Base-by-base conservation (phyloP, 1,140 invertebrate genomes). In the Berghia stephanieae region DNA sequence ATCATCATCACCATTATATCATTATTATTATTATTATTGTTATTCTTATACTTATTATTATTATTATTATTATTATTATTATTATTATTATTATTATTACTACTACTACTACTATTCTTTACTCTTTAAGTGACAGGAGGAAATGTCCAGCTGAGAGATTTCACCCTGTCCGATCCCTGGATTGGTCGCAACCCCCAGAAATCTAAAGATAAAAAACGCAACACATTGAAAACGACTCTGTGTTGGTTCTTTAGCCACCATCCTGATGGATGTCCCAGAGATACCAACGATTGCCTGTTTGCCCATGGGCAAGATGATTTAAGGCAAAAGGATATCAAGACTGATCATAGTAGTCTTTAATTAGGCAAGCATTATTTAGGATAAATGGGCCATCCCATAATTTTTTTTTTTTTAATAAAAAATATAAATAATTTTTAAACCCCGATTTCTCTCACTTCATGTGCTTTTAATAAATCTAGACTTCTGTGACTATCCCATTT, bases 181-280 rank as follows among this genome's bases (percentile, higher is more conserved):
- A 83, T 75, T 57, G 81, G 74, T 13, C 77, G 73, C 66, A 42
- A 63, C 31, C 55, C 52, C n/a, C 42, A 73, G 46, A 77, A 79
- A 43, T 24, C 18, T n/a, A 55, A 52, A 49, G 79, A 55, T 31
- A 82, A 86, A 69, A 49, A 86, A 72, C 80, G 89, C 89, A 85
- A 88, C 83, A 81, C 86, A 80, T 86, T 85, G 0, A 87, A 84
- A 38, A 91, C 92, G 52, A 94, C 94, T 85, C 87, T 90, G 5
- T 99, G 97, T 88, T 98, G 95, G 93, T 98, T 98, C 90, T 91
- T 93, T 82, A 84, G 88, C 6, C 92, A 97, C 90, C 96, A 98
- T 91, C 96, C 96, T 3, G 91, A 96, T 87, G 95, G 95, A 0
- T 99, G 97, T 91, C 94, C 95, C 0, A 86, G 94, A 46, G 79